A percentile compares a stretch with the other conserved stretches of the same genome.
These are phyloP conservation scores for Prolemur simus DNA, from an alignment of 2,113 vertebrate species.

Conservation along the genomic window DNA sequence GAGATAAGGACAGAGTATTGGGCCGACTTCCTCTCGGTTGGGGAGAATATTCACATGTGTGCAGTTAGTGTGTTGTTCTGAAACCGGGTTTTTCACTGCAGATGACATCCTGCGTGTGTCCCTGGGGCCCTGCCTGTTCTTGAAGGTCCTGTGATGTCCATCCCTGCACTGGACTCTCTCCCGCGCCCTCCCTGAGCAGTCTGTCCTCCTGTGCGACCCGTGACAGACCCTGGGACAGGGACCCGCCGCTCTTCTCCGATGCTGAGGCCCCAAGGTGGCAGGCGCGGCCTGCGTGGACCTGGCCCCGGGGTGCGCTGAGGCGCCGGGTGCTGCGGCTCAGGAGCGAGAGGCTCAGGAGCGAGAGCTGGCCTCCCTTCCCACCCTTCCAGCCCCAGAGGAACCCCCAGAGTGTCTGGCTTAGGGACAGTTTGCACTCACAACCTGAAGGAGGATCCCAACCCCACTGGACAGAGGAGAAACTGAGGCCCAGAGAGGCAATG, in stretches of 20 bases:
- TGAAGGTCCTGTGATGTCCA: too few relatives aligned
- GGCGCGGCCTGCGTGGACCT: neutral
- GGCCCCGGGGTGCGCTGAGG: neutral
- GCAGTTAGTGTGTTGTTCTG: neutral
- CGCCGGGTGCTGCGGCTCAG: neutral
- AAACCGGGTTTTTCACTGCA: neutral
- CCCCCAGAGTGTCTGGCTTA: neutral
- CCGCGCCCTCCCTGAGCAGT: too few relatives aligned
- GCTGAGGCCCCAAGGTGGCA: neutral
- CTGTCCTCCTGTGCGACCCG: too few relatives aligned
- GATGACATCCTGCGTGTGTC: rapidly evolving
- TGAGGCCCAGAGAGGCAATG: neutral
- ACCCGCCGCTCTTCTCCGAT: neutral
- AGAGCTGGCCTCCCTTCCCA: neutral
- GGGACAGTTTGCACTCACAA: neutral
- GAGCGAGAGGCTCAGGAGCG: neutral
- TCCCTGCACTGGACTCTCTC: neutral
- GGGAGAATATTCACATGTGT: neutral
- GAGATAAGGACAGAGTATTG: too few relatives aligned
- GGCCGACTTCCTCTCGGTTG: neutral
- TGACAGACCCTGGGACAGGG: too few relatives aligned
- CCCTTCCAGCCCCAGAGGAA: neutral
- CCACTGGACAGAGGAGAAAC: too few relatives aligned
- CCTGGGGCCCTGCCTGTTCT: rapidly evolving
- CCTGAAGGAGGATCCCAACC: neutral